Base-by-base conservation (phyloP, 2,113 vertebrate species). In the Halichoeres trimaculatus region DNA sequence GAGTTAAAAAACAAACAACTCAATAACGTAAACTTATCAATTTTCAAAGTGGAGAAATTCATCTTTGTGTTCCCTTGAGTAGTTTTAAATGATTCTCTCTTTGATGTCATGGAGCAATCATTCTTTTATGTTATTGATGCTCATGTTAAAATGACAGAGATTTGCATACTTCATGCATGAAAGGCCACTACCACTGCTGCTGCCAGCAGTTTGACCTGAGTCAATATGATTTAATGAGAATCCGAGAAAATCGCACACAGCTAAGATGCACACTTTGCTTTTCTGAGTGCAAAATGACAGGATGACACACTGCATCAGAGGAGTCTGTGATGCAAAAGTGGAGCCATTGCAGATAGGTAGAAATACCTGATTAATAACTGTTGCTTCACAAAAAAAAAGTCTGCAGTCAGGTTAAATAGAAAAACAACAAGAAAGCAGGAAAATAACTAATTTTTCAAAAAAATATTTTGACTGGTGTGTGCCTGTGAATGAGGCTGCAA, bases 351-450 rank as follows among this genome's bases (percentile, higher is more conserved):
- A 87, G 54, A 76, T 58, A 74, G 30, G 6, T 30, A 4, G 3
- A 4, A 71, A 76, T 69, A 58, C 59, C 43, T 81, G 62, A 73
- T 73, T 84, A 78, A 87, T 72, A 69, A 78, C 84, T 78, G 57
- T 53, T 38, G 65, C 55, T 23, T 35, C 8, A 70, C 38, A 26
- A 7, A 10, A 78, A 67, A 6, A 30, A 30, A 30, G 30, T 30
- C 30, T 4, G 6, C 3, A 6, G 30, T 30, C 3, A 30, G 6
- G 30, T n/a, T n/a, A n/a, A n/a, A n/a, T n/a, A n/a, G 30, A 3
- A 30, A 30, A 6, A 3, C 30, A 30, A 30, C 30, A 30, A 30
- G 3, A 30, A 30, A 30, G 30, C 30, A 30, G 3, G 30, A 3
- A 30, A 3, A 30, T 30, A 30, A 30, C 30, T 30, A n/a, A 30